Conservation (phyloP, 2,888 invertebrate genomes). For the Perizoma affinitatum region DNA sequence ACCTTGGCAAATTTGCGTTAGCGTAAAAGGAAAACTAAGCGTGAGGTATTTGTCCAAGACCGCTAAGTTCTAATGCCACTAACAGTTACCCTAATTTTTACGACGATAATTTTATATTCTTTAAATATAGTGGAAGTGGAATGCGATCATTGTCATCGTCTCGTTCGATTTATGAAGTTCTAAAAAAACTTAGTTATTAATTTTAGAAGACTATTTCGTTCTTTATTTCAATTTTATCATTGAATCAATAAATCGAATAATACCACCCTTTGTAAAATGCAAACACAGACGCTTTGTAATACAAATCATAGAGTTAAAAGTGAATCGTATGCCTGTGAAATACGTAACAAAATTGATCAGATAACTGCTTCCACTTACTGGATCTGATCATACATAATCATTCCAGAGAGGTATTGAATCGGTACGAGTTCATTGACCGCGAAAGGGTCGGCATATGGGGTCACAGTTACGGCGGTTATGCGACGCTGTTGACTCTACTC, state of each 20-base stretch:
- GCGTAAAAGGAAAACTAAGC: no score
- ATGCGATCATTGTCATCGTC: no score
- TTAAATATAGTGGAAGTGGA: no score
- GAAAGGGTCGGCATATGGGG: conserved; percentile 92
- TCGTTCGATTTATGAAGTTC: no score
- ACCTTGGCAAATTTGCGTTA: no score
- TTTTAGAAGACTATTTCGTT: neutral
- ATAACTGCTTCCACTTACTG: neutral
- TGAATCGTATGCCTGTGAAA: neutral
- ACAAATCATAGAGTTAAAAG: conserved; percentile 3
- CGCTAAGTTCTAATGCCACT: no score
- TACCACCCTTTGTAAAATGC: neutral
- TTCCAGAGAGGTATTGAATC: conserved; percentile 81
- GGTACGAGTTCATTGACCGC: conserved; percentile 86
- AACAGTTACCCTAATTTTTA: no score
- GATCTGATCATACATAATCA: conserved; percentile 2
- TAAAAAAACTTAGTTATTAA: neutral
- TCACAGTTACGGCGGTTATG: conserved; percentile 97
- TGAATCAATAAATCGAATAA: conserved; percentile 9
- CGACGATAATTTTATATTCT: no score
- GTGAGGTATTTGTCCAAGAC: no score
- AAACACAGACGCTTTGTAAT: neutral
- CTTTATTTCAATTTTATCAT: conserved; percentile 1
- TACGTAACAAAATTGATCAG: neutral
- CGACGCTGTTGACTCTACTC: conserved; percentile 90